Evolutionary conservation across 2,113 vertebrate species (phyloP).

Genomic region (Hylia prasina): DNA sequence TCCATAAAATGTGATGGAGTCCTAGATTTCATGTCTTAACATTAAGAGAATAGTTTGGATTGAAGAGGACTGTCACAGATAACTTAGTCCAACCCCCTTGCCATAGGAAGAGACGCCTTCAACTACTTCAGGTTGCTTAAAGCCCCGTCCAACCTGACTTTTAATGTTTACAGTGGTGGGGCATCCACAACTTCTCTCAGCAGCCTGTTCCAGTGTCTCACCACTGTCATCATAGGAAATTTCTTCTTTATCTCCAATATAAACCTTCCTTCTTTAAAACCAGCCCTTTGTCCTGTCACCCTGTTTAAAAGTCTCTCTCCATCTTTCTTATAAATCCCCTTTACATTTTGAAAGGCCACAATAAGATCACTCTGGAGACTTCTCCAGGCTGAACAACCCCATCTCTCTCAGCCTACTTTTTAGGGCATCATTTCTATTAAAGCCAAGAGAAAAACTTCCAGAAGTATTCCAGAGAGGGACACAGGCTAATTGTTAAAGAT

Average conservation of each 20-base stretch:
- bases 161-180: neutral
- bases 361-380: neutral
- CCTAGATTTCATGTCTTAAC: neutral
- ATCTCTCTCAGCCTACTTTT: neutral
- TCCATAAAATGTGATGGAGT: neutral
- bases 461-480: neutral
- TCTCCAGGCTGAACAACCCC: neutral
- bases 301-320: neutral
- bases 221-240: neutral
- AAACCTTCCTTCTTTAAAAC: neutral
- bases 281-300: neutral
- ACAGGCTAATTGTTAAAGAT: neutral
- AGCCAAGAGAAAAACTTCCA: neutral
- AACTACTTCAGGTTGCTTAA: neutral
- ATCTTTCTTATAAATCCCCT: neutral
- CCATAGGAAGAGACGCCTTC: neutral
- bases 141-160: neutral
- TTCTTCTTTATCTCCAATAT: neutral
- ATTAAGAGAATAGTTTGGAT: neutral
- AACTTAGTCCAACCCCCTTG: neutral
- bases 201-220: neutral
- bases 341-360: neutral
- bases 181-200: neutral
- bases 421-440: neutral
- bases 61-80: neutral